Evolutionary conservation across 2,888 invertebrate genomes (phyloP), one percentile per base, ranked within the genome.

Genomic region (Iphiclides podalirius): DNA sequence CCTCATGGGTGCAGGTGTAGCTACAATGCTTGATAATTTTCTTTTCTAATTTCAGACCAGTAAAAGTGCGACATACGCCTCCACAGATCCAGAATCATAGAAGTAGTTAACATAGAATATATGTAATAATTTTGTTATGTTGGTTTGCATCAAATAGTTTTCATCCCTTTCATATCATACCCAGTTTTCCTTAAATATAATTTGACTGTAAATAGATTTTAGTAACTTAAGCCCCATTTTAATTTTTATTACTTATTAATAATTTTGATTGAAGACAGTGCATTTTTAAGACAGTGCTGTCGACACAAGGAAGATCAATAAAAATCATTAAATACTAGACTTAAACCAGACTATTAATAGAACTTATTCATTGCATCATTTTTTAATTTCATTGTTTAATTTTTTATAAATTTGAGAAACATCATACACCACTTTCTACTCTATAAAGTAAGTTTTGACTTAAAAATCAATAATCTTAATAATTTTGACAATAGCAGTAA

Each of bases 1-100:
- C n/a, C n/a, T n/a, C n/a, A n/a, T n/a, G n/a, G n/a, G n/a, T n/a
- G n/a, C n/a, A n/a, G n/a, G n/a, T n/a, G n/a, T n/a, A n/a, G n/a
- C n/a, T n/a, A n/a, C n/a, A n/a, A n/a, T n/a, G n/a, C n/a, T n/a
- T n/a, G n/a, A n/a, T n/a, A n/a, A n/a, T n/a, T n/a, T n/a, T n/a
- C n/a, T n/a, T n/a, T n/a, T n/a, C 47, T 66, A 60, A 53, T 84
- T 82, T 57, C 81, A 85, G 85, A 82, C 79, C 4, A 84, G 81
- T 61, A 85, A 84, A 72, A 74, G 70, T 9, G 70, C 78, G 16
- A 72, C 80, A 33, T 82, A 74, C 55, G 62, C 75, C 0, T 78
- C 80, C 8, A 75, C 72, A 40, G 83, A 85, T 56, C 75, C 74
- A 4, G 79, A 82, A 64, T 71, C 77, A 45, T 79, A 77, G 59